Evolutionary conservation across 2,113 vertebrate species (phyloP), one percentile per base, ranked within the genome.

Genomic region (Anguilla rostrata): DNA sequence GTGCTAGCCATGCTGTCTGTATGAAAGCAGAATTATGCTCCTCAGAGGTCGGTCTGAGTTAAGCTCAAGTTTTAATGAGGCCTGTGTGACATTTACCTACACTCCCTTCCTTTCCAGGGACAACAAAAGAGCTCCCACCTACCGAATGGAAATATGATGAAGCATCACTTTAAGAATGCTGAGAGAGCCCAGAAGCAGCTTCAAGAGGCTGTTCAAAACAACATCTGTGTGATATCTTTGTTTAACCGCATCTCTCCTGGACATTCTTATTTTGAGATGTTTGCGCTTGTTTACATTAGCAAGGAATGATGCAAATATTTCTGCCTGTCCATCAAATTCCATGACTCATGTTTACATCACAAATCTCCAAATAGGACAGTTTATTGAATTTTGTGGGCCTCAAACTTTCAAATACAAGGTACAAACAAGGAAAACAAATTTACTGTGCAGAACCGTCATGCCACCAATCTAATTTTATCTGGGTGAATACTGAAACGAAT

Each of bases 51-150:
- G 34, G 49, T 78, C 41, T 15, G 60, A 85, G 79, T 43, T 34
- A 46, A 26, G 75, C 43, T 78, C n/a, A 39, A 29, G 57, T 81
- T 87, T 87, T 88, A 88, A 89, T 63, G 86, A 89, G 89, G 78
- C 75, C 49, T 20, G n/a, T 34, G 39, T 90, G 88, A 91, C 87
- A 90, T 91, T 91, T 90, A 85, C 75, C 83, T 80, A 34, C 83
- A 82, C 78, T 63, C 53, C 53, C 56, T 49, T 56, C 84, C 81
- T 86, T 86, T 78, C 43, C 84, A 60, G 15, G 82, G 63, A 60
- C 84, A 78, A 83, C 78, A 85, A 75, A 85, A 56, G 78, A 43
- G 78, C 82, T 34, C 34, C 34, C 1, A 53, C 29, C 39, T 82
- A 88, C 88, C 86, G 87, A 87, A 87, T 81, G 78, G 84, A 43